Conservation (phyloP, 2,888 invertebrate genomes). For the Lasius fuliginosus region DNA sequence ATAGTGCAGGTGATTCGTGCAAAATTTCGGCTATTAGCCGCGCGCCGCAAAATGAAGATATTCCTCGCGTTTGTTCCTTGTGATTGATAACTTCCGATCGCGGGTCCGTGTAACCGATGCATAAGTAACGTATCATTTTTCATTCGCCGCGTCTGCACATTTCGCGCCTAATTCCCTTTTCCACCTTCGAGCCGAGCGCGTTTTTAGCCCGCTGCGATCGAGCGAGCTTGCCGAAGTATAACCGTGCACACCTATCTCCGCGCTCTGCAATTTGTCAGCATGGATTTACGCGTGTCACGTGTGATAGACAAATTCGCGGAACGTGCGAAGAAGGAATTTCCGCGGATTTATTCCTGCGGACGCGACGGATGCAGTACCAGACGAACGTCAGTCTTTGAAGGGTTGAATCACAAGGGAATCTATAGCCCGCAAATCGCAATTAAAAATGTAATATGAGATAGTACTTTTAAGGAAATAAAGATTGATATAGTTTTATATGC, state of each 20-base stretch:
- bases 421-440: neutral
- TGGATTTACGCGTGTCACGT: slow-evolving; percentile 55
- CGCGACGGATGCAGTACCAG: slow-evolving; percentile 26
- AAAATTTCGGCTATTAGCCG: slow-evolving; percentile 49
- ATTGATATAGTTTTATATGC: neutral
- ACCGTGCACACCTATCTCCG: slow-evolving; percentile 37
- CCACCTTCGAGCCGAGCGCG: slow-evolving; percentile 18
- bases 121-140: slow-evolving; percentile 56
- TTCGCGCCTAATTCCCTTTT: slow-evolving; percentile 47
- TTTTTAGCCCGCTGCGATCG: slow-evolving; percentile 34
- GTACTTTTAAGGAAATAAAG: neutral
- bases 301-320: slow-evolving; percentile 58
- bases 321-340: slow-evolving; percentile 52
- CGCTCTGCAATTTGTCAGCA: slow-evolving; percentile 46
- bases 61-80: slow-evolving; percentile 51
- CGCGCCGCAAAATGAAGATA: slow-evolving; percentile 43
- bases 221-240: slow-evolving; percentile 30
- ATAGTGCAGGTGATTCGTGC: slow-evolving; percentile 40
- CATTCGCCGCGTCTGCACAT: slow-evolving; percentile 38
- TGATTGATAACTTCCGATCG: slow-evolving; percentile 51
- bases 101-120: slow-evolving; percentile 39
- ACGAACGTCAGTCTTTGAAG: neutral
- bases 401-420: neutral
- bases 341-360: slow-evolving; percentile 52
- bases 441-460: neutral